Evolutionary conservation across 2,797 vertebrate genomes (phyloP), one percentile per base, ranked within the genome.

Genomic region (Spea hammondii): DNA sequence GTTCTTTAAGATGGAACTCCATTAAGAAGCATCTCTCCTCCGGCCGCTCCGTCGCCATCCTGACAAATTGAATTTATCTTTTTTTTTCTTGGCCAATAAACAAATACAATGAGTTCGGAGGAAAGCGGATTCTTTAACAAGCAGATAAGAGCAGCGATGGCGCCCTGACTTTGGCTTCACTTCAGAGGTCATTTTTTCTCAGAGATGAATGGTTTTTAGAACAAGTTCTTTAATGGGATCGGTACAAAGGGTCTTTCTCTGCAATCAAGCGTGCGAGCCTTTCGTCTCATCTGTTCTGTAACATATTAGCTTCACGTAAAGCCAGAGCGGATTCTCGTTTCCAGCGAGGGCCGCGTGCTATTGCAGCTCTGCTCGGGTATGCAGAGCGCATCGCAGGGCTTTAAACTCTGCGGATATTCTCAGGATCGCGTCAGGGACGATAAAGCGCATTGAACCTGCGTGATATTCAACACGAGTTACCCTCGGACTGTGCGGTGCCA

Each of bases 201-300:
- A 5, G 64, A 65, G 64, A 65, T 65, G 45, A 45, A 65, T 65
- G 64, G 60, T 46, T 65, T 32, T 65, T 46, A 65, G 64, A 65
- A 65, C 64, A 46, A 65, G 64, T 46, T 65, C 64, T 65, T 65
- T 45, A 65, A 65, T 46, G 8, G 10, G 4, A 8, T 10, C 17
- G 32, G 64, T 65, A 65, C 64, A 65, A 65, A 65, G 64, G 10
- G 32, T 45, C 64, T 65, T 65, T 65, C 64, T 65, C 12, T 65
- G 10, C 64, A 65, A 65, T 65, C 64, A 46, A 65, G 32, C 44
- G 9, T 45, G 5, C 64, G 46, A 2, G 64, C 12, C 64, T 45
- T 45, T 46, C 64, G 45, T 65, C 12, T 65, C 64, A 45, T 65
- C 64, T 65, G 64, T 46, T 65, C 46, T 65, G n/a, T 10, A 45